Percentiles rank a stretch among this genome's conserved stretches.
Evolutionary conservation across 2,888 invertebrate genomes (phyloP).

Genomic region (Cheilosia variabilis): DNA sequence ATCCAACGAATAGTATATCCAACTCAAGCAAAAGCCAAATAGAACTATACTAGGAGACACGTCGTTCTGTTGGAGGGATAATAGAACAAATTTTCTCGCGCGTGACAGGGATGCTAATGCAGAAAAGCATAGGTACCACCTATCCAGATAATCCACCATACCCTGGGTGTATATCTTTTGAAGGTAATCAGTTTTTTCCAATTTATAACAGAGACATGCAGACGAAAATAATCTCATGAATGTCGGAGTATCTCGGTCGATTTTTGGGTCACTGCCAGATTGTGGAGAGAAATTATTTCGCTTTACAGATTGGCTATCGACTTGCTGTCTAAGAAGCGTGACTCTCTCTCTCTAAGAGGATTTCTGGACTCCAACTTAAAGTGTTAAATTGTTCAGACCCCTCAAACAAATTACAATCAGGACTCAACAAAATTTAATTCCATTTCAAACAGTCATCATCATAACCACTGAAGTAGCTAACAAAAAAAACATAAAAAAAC

Average conservation of each 20-base stretch:
- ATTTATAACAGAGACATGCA: slow-evolving; percentile 56
- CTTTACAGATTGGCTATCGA: slow-evolving; percentile 31
- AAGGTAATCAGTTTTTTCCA: slow-evolving; percentile 36
- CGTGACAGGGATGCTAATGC: slow-evolving; percentile 38
- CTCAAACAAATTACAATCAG: neutral
- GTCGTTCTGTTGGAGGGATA: slow-evolving; percentile 24
- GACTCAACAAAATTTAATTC: slow-evolving; percentile 12
- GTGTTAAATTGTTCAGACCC: no score
- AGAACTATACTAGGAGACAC: slow-evolving; percentile 13
- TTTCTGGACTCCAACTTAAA: neutral
- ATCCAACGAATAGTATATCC: neutral
- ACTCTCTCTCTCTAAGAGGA: neutral
- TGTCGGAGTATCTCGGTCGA: slow-evolving; percentile 11
- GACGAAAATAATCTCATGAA: slow-evolving; percentile 49
- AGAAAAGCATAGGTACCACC: neutral
- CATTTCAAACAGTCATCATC: slow-evolving; percentile 16
- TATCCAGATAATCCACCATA: no score
- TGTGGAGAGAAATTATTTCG: slow-evolving; percentile 20
- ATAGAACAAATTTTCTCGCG: slow-evolving; percentile 50
- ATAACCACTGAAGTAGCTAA: neutral
- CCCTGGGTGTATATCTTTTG: neutral
- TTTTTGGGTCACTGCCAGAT: slow-evolving; percentile 51
- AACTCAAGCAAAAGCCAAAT: neutral
- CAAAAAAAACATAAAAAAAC: slow-evolving; percentile 24
- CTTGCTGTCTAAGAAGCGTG: slow-evolving; percentile 8